Evolutionary conservation across 2,888 invertebrate genomes (phyloP).

Genomic region (Sphaerophoria taeniata): DNA sequence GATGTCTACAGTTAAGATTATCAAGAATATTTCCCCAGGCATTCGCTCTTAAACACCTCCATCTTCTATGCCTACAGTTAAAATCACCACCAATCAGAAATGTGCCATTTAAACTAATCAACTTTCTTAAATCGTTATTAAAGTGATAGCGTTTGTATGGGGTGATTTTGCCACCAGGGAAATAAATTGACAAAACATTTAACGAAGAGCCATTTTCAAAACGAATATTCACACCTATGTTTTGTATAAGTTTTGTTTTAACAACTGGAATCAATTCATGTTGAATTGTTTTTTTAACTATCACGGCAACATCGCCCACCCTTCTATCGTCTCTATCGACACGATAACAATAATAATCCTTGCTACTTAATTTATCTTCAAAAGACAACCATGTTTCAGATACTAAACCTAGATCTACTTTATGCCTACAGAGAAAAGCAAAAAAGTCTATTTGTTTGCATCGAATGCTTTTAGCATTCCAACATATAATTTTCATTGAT

Average conservation of each 20-base stretch:
- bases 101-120: not conserved
- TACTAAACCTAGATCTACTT: not conserved
- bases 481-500: too few species aligned
- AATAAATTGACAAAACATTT: not conserved
- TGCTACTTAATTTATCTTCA: not conserved
- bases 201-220: not conserved
- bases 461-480: too few species aligned
- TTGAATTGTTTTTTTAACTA: conserved; percentile 6
- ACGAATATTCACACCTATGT: not conserved
- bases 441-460: not conserved
- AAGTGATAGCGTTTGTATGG: not conserved
- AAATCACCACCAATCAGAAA: too few species aligned
- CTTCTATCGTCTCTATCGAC: conserved; percentile 17
- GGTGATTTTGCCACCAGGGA: not conserved
- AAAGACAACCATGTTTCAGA: not conserved
- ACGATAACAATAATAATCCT: not conserved
- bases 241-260: not conserved
- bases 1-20: not conserved
- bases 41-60: too few species aligned
- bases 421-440: not conserved
- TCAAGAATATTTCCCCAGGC: too few species aligned
- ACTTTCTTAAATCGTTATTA: not conserved
- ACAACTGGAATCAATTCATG: not conserved
- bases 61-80: too few species aligned
- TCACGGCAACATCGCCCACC: conserved; percentile 26